Evolutionary conservation across 2,888 invertebrate species (phyloP).

Genomic region (Lasioglossum lativentre): DNA sequence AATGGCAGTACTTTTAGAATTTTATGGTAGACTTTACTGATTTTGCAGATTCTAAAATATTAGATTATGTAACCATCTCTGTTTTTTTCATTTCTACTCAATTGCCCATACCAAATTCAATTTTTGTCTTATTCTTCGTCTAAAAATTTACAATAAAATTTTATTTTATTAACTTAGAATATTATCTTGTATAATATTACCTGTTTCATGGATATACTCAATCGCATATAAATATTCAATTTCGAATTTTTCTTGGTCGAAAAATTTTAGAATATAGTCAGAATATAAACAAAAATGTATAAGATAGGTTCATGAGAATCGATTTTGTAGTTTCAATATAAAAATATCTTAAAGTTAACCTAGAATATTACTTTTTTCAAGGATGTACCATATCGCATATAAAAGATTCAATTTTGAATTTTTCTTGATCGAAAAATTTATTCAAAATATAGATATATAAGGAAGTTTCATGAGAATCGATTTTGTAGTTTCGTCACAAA

Average conservation of each 20-base stretch:
- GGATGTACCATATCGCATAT: no score
- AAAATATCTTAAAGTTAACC: background rate
- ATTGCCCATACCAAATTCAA: background rate
- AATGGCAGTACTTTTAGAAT: slow-evolving; percentile 11
- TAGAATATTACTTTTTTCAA: no score
- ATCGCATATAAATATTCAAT: background rate
- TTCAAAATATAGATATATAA: no score
- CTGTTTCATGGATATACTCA: background rate
- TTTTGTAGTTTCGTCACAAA: no score
- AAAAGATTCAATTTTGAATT: no score
- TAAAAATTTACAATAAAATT: background rate
- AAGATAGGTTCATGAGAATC: background rate
- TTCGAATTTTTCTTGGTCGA: background rate
- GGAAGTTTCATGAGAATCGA: no score
- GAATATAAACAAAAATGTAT: background rate
- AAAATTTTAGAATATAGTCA: background rate
- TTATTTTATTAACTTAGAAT: no score
- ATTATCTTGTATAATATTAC: background rate
- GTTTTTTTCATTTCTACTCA: background rate
- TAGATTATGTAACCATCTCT: background rate
- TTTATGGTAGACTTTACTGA: background rate
- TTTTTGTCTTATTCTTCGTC: background rate
- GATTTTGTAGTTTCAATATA: background rate
- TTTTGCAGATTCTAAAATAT: background rate
- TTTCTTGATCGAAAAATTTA: no score